A percentile compares a stretch with the other conserved stretches of the same genome.
These are phyloP conservation scores for Drosophila prosaltans DNA, from an alignment of 1,140 invertebrate genomes.

Conservation along the genomic window DNA sequence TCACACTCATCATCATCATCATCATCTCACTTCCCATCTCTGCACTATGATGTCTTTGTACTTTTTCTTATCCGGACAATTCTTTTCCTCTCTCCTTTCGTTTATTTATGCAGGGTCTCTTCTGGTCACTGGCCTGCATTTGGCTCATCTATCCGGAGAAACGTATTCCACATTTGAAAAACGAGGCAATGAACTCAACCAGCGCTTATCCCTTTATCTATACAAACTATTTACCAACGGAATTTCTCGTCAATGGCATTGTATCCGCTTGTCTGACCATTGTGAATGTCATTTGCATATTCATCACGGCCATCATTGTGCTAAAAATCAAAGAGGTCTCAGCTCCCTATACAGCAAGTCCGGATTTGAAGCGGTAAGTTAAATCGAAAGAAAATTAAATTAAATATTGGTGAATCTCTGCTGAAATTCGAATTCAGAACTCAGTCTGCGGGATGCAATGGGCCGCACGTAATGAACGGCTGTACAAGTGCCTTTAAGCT, in stretches of 20 bases:
- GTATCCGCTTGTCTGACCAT: constrained; percentile 91
- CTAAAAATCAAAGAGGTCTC: constrained; percentile 95
- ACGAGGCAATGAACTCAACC: constrained; percentile 86
- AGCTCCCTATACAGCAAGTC: constrained; percentile 89
- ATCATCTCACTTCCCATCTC: not conserved
- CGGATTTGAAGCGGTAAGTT: constrained; percentile 87
- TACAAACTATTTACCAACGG: constrained; percentile 88
- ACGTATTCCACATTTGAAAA: constrained; percentile 87
- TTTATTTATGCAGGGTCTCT: constrained; percentile 86
- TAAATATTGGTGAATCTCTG: not conserved
- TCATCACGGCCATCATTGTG: constrained; percentile 91
- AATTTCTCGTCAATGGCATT: constrained; percentile 90
- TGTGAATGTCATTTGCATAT: constrained; percentile 93
- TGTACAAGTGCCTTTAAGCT: constrained; percentile 47
- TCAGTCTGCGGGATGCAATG: constrained; percentile 22
- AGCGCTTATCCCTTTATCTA: constrained; percentile 87
- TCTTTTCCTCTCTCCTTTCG: constrained; percentile 9
- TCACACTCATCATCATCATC: constrained; percentile 17
- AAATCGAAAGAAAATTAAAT: not conserved
- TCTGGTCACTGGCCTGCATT: constrained; percentile 89
- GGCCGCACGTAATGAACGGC: constrained; percentile 47
- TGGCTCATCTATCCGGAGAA: constrained; percentile 88
- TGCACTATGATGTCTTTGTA: constrained; percentile 1
- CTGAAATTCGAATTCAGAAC: constrained; percentile 38
- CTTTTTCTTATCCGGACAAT: constrained; percentile 10